Conservation (phyloP, 2,113 vertebrate species). For the Passer montanus region DNA sequence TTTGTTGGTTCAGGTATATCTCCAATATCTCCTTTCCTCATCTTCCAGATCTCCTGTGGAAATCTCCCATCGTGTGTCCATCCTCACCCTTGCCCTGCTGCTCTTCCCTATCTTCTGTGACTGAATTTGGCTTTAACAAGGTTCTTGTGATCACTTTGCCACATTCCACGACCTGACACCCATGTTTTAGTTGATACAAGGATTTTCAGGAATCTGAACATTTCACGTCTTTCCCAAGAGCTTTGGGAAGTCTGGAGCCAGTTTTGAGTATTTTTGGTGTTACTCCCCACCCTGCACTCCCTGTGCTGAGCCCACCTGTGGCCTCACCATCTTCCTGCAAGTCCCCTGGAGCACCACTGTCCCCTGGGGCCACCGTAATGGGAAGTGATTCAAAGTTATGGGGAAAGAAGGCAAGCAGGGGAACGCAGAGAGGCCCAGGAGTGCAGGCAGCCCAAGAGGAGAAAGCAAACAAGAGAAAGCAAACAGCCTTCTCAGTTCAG, state of each 20-base stretch:
- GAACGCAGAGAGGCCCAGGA: neutral
- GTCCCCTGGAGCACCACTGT: neutral
- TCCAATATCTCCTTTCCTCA: neutral
- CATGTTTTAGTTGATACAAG: rapidly evolving
- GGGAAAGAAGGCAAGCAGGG: neutral
- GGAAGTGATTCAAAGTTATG: neutral
- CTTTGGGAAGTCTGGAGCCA: neutral
- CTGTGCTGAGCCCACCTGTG: neutral
- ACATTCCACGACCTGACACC: neutral
- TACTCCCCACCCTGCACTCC: too few species aligned
- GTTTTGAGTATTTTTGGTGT: neutral
- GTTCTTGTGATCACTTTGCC: neutral
- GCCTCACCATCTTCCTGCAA: neutral
- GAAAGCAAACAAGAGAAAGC: neutral
- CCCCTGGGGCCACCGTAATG: neutral
- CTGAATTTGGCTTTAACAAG: neutral
- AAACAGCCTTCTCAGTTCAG: neutral
- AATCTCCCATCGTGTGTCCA: rapidly evolving
- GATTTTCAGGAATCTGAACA: neutral
- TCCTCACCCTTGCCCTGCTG: neutral
- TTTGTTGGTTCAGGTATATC: neutral
- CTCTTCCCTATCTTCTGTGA: neutral
- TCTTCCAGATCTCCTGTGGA: neutral
- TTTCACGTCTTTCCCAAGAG: neutral
- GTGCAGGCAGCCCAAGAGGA: neutral